Base-by-base conservation (phyloP, 2,888 invertebrate species). In the Pemphredon lugubris region DNA sequence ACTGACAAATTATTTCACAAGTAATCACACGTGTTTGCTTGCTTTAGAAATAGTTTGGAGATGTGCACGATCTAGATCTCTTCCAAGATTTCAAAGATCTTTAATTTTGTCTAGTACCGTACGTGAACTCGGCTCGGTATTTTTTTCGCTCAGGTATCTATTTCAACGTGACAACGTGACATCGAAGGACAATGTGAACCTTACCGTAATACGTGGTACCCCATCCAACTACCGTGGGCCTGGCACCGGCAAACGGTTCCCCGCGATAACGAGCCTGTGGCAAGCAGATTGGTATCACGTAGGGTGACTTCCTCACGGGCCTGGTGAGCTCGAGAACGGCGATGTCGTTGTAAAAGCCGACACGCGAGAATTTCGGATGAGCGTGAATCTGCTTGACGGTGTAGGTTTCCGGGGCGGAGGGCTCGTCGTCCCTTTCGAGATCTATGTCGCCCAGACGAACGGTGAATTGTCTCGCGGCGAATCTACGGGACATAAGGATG, bases 271-370 rank as follows among this genome's bases (percentile, higher is more conserved):
- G 91, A 0, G 91, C 91, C 0, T 91, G 91, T 0, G 97, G 97
- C 59, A 97, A 90, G 87, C 97, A 97, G 63, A 97, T 93, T 0
- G 97, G 97, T 79, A 96, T 95, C 39, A 97, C 94, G 89, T 96
- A 97, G 86, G 96, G 95, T 0, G 95, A 95, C 87, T 94, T 96
- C 54, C 94, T 93, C 1, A 95, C 96, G 18, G 94, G 93, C 53
- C 94, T 83, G 34, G 90, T 94, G 21, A 97, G 89, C 74, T 94
- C 94, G 42, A 97, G 90, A n/a, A 97, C 89, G 0, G 98, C 98
- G 67, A 98, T 96, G 86, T 98, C 98, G 81, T 98, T 98, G 89
- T 97, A 97, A 89, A 96, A 97, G n/a, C 97, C 97, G 63, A 96
- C 95, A 54, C 97, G 92, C 6, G 95, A 96, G 91, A 97, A 97